Evolutionary conservation across 2,888 invertebrate genomes (phyloP).

Genomic region (Lampropteryx suffumata): DNA sequence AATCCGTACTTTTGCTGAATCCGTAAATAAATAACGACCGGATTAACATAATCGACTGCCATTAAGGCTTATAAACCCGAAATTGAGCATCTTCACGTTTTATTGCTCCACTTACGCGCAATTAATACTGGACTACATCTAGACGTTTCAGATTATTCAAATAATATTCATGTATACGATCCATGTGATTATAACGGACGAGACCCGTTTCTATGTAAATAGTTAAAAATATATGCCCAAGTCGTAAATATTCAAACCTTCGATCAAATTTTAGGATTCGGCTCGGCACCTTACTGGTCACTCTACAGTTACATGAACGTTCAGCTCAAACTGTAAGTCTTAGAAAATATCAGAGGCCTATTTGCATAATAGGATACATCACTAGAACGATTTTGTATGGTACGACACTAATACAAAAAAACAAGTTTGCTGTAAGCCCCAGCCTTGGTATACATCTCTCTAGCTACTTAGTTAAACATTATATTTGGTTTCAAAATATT

Average conservation of each 20-base stretch:
- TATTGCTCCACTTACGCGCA: slow-evolving; percentile 28
- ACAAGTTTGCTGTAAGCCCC: no score
- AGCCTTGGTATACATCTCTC: no score
- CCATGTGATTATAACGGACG: slow-evolving; percentile 32
- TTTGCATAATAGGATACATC: no score
- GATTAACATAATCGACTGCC: slow-evolving; percentile 25
- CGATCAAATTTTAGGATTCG: slow-evolving; percentile 1
- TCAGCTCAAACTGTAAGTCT: no score
- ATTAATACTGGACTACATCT: slow-evolving; percentile 28
- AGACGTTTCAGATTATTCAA: slow-evolving; percentile 30
- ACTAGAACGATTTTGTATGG: no score
- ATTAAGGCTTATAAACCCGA: slow-evolving; percentile 24
- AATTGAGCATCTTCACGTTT: slow-evolving; percentile 20
- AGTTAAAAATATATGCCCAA: neutral
- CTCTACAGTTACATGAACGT: no score
- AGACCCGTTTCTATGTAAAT: slow-evolving; percentile 28
- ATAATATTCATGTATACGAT: slow-evolving; percentile 35
- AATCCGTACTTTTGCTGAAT: slow-evolving; percentile 17
- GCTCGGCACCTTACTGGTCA: neutral
- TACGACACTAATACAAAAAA: no score
- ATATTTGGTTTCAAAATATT: no score
- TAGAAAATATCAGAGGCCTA: no score
- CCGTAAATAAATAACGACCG: slow-evolving; percentile 11
- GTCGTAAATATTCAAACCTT: neutral
- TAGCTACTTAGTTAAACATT: no score